Base-by-base conservation (phyloP, 2,888 invertebrate genomes). In the Diarsia mendica region DNA sequence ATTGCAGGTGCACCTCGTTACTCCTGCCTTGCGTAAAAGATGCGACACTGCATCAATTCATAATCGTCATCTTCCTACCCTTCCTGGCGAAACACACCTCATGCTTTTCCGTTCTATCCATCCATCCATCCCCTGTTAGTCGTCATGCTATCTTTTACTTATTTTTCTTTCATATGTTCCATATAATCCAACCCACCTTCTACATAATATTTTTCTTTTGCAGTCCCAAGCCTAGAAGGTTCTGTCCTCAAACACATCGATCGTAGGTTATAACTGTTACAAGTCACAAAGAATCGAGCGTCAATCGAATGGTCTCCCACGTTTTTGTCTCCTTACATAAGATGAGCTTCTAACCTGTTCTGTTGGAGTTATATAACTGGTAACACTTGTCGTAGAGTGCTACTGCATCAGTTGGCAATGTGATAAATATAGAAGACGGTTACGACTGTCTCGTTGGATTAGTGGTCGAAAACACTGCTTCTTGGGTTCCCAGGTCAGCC, bases 251-350 rank as follows among this genome's bases (percentile, higher is more conserved):
- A 67, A 64, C 18, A 39, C 1, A 48, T 20, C 20, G 10, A 33
- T 51, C 20, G 20, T 51, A 55, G 49, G 48, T 66, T 33, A 46
- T 20, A 46, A 11, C 18, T 46, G 44, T 10, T 8, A 20, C 33
- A 28, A 66, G n/a, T 23, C n/a, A 74, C 39, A 51, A 65, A 44
- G 51, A 58, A 51, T 66, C 48, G 5, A 63, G 46, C 39, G 49
- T 72, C 72, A 75, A 75, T 70, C 69, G 51, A 64, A 10, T 46
- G 3, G 11, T 13, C 60, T 82, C 79, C 76, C 82, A 82, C 79
- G 82, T 79, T 82, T 82, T 82, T 82, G 53, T 69, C 48, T 28
- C 20, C 67, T 82, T 82, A 79, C 64, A 70, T 79, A 82, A 82
- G 61, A 58, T 20, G 60, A 46, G 66, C 28, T 33, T 60, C 65